Conservation (phyloP, 2,888 invertebrate species). For the Chromoteleia sp. region DNA sequence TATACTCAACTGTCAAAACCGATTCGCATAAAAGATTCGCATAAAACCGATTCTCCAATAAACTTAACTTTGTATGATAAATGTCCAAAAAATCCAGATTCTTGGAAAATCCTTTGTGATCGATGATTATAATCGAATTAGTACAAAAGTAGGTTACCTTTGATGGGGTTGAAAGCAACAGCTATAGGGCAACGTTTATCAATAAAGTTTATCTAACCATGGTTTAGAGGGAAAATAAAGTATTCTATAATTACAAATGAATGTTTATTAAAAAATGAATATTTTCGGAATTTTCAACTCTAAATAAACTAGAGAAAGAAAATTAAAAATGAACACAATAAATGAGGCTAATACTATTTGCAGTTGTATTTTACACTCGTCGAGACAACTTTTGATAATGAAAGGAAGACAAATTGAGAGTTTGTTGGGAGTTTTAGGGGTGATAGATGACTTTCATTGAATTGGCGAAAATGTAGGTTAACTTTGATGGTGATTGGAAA, state of each 20-base stretch:
- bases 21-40: no score
- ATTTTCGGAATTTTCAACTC: neutral
- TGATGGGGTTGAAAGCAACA: slow-evolving; percentile 50
- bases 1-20: no score
- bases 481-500: slow-evolving; percentile 38
- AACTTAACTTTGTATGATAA: no score
- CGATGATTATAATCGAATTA: slow-evolving; percentile 45
- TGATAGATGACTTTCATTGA: slow-evolving; percentile 50
- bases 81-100: neutral
- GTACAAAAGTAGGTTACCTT: slow-evolving; percentile 56
- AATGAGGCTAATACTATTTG: slow-evolving; percentile 21
- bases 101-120: slow-evolving; percentile 13
- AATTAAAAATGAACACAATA: neutral
- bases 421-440: slow-evolving; percentile 37
- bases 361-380: slow-evolving; percentile 9
- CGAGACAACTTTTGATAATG: slow-evolving; percentile 44
- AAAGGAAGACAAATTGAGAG: slow-evolving; percentile 42
- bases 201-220: slow-evolving; percentile 42
- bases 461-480: slow-evolving; percentile 48
- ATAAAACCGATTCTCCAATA: no score
- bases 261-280: neutral
- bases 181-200: slow-evolving; percentile 38
- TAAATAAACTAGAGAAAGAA: neutral
- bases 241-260: neutral
- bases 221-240: neutral